Conservation (phyloP, 64 coral and sea anemone genomes). For the Platygyra sinensis region DNA sequence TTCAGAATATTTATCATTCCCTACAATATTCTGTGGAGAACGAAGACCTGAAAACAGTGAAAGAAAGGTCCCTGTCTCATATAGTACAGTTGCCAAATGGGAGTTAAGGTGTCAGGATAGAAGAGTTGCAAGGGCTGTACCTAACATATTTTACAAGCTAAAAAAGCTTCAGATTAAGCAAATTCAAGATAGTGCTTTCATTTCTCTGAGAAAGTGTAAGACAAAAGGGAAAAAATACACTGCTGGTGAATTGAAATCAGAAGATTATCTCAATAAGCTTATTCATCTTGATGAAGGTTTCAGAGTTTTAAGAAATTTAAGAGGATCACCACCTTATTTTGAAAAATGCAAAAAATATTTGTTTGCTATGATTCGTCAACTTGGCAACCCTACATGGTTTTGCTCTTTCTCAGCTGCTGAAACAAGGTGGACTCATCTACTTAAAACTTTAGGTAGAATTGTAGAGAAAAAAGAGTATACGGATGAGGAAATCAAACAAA, state of each 20-base stretch:
- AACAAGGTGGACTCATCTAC: conserved; percentile 59
- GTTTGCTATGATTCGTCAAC: conserved; percentile 60
- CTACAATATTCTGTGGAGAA: conserved; percentile 73
- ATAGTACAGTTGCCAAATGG: conserved; percentile 67
- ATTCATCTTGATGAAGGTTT: conserved; percentile 60
- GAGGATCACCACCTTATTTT: conserved; percentile 60
- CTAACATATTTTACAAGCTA: conserved; percentile 45
- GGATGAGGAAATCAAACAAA: conserved; percentile 4
- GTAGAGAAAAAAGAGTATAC: conserved; percentile 29
- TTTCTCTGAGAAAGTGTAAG: conserved; percentile 62
- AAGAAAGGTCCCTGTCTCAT: conserved; percentile 44
- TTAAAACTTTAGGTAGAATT: conserved; percentile 55
- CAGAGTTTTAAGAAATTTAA: conserved; percentile 60
- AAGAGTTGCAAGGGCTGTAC: conserved; percentile 48
- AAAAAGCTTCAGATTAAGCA: conserved; percentile 65
- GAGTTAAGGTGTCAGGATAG: conserved; percentile 56
- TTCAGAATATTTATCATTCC: conserved; percentile 66
- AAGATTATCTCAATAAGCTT: conserved; percentile 52
- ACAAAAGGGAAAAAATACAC: conserved; percentile 62
- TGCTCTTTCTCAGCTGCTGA: conserved; percentile 74
- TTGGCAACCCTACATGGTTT: conserved; percentile 70
- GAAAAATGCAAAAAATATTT: conserved; percentile 65
- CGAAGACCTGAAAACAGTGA: conserved; percentile 23
- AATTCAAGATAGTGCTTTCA: conserved; percentile 33
- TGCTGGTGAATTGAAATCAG: conserved; percentile 41